Percentiles rank a stretch among this genome's conserved stretches.
Conservation (phyloP, 2,888 invertebrate species). For the Lasioglossum leucozonium region DNA sequence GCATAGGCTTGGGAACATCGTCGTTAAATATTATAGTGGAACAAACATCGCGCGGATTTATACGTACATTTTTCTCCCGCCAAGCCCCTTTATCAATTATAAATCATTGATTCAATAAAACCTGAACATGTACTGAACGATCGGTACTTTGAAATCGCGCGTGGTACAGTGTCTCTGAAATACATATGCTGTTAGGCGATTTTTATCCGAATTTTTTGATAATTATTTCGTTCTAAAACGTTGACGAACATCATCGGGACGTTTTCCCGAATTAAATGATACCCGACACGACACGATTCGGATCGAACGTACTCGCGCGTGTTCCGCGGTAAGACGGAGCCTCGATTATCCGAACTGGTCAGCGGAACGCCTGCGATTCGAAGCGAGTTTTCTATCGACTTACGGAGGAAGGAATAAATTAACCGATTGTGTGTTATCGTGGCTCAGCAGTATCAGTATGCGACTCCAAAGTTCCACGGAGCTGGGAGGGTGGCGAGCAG, state of each 20-base stretch:
- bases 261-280: too few species aligned
- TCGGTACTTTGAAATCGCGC: neutral
- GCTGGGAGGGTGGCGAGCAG: constrained; percentile 42
- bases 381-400: neutral
- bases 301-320: too few species aligned
- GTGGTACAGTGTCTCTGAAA: too few species aligned
- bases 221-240: neutral
- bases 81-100: neutral
- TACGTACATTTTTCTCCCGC: neutral
- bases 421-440: neutral
- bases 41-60: neutral
- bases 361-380: neutral
- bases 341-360: neutral
- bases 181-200: too few species aligned
- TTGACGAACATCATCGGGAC: neutral
- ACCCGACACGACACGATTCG: too few species aligned
- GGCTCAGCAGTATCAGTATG: neutral
- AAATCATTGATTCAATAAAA: neutral
- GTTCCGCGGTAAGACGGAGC: neutral
- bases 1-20: neutral
- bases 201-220: too few species aligned
- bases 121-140: too few species aligned
- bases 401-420: neutral
- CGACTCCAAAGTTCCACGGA: constrained; percentile 1
- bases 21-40: neutral